A percentile compares a stretch with the other conserved stretches of the same genome.
Conservation (phyloP, 2,113 vertebrate genomes). For the Macroglossus sobrinus region DNA sequence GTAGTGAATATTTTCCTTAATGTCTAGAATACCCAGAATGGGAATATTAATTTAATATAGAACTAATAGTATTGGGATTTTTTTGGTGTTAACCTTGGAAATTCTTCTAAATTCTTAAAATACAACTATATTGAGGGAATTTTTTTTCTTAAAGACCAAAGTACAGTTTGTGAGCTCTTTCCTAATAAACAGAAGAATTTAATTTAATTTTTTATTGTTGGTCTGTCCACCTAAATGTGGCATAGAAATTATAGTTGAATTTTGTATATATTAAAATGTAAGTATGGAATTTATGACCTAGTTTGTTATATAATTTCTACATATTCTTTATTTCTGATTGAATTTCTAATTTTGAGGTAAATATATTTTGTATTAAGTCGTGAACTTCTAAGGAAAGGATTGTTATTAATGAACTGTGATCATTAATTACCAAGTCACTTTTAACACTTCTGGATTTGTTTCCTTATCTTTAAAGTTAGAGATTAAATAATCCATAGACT, state of each 20-base stretch:
- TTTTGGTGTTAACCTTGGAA: not conserved
- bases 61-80: not conserved
- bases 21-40: not conserved
- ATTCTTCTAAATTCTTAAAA: not conserved
- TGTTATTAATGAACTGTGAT: not conserved
- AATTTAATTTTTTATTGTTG: slow-evolving; percentile 11
- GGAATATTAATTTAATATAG: not conserved
- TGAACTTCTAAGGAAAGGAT: not conserved
- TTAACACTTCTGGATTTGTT: not conserved
- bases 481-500: not conserved
- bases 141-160: not conserved
- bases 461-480: not conserved
- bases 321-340: not conserved
- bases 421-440: not conserved
- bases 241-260: not conserved
- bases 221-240: not conserved
- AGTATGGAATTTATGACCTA: not conserved
- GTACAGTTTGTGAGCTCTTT: not conserved
- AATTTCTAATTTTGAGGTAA: slow-evolving; percentile 23
- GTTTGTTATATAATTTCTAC: not conserved
- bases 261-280: slow-evolving; percentile 5
- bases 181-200: slow-evolving; percentile 4
- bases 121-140: not conserved
- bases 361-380: not conserved
- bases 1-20: not conserved